phyloP scores from a whole-genome alignment of 2,797 vertebrate genomes.

The Hypotaenidia okinawae region DNA sequence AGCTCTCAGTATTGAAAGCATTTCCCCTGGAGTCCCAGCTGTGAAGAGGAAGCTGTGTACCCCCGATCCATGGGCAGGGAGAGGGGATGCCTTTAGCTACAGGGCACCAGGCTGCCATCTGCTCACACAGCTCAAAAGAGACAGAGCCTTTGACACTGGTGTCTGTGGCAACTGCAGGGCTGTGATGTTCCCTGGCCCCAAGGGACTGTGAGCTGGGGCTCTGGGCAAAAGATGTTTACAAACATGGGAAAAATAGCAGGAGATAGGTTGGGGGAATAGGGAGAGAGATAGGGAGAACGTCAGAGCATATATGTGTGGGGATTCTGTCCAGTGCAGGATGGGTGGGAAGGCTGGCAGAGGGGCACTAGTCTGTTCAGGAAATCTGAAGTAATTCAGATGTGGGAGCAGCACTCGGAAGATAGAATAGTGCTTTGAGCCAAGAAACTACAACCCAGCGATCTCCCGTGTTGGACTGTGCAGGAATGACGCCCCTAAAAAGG shows the following conservation, averaged over 20 bases:
- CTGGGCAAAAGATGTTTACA: not conserved
- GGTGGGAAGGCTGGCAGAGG: not conserved
- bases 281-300: not conserved
- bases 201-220: not conserved
- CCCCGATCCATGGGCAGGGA: not conserved
- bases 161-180: not conserved
- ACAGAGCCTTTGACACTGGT: not conserved
- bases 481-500: not conserved
- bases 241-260: not conserved
- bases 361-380: not conserved
- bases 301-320: not conserved
- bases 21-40: not conserved
- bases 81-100: not conserved
- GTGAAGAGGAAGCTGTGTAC: not conserved
- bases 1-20: not conserved
- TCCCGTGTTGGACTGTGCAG: not conserved
- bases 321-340: not conserved
- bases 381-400: not conserved
- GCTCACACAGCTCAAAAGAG: not conserved
- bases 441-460: not conserved
- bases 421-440: not conserved
- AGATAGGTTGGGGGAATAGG: not conserved
- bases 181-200: not conserved
- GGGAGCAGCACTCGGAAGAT: not conserved
- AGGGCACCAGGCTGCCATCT: not conserved